Percentiles rank a stretch among this genome's conserved stretches.
phyloP scores from a whole-genome alignment of 2,797 vertebrate species.

The Triplophysa bombifrons region DNA sequence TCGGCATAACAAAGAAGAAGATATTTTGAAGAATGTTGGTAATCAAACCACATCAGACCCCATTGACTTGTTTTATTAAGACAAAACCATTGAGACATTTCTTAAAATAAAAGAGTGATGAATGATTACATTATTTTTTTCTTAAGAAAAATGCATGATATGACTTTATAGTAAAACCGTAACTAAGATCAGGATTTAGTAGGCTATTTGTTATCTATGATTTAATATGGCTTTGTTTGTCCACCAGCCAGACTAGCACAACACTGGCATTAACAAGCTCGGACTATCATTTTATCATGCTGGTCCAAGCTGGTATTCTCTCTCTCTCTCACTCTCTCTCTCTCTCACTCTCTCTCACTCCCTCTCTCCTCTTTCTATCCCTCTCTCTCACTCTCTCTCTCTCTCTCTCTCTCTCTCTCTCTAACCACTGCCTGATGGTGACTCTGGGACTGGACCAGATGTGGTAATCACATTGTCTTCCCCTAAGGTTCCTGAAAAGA shows the following conservation, averaged over 20 bases:
- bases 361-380: background rate
- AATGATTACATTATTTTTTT: no score
- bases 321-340: background rate
- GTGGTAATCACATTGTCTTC: slow-evolving; percentile 25
- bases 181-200: background rate
- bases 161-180: background rate
- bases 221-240: background rate
- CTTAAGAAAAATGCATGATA: background rate
- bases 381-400: no score
- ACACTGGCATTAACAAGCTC: background rate
- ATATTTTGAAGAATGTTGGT: no score
- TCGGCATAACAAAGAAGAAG: no score
- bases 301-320: background rate
- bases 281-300: background rate
- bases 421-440: slow-evolving; percentile 21
- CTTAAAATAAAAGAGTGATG: no score
- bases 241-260: background rate
- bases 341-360: background rate
- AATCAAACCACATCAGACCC: no score
- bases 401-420: background rate
- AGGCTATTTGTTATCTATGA: background rate
- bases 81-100: background rate
- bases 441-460: slow-evolving; percentile 7
- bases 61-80: no score
- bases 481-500: background rate